Percentiles rank a stretch among this genome's conserved stretches.
Evolutionary conservation across 2,113 vertebrate genomes (phyloP).

Genomic region (Notothenia coriiceps): DNA sequence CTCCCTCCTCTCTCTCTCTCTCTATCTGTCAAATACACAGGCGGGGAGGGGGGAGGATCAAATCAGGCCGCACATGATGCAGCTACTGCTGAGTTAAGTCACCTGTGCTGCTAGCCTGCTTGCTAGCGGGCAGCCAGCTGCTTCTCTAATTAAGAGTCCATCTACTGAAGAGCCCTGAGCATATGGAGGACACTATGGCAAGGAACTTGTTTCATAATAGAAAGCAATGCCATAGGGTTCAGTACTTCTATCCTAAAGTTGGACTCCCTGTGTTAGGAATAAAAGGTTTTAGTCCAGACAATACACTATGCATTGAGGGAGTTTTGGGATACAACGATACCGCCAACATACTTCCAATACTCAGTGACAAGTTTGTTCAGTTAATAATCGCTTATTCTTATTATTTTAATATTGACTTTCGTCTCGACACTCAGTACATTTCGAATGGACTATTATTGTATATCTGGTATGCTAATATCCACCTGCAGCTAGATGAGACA

Average conservation of each 20-base stretch:
- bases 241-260: constrained; percentile 26
- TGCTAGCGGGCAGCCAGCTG: constrained; percentile 83
- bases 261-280: constrained; percentile 7
- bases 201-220: constrained; percentile 67
- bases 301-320: background rate
- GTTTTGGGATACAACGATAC: background rate
- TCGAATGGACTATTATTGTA: background rate
- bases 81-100: constrained; percentile 80
- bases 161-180: constrained; percentile 69
- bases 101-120: constrained; percentile 78
- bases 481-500: constrained; percentile 52
- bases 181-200: constrained; percentile 73
- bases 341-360: background rate
- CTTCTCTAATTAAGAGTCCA: constrained; percentile 80
- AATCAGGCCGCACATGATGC: constrained; percentile 79
- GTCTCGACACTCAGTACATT: background rate
- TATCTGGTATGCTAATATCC: constrained; percentile 22
- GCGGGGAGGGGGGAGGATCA: constrained; percentile 34
- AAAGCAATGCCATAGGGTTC: constrained; percentile 43
- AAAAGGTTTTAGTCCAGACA: constrained; percentile 13
- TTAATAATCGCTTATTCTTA: background rate
- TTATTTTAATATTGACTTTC: background rate
- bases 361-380: background rate
- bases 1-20: constrained; percentile 8
- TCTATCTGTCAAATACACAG: constrained; percentile 7